phyloP scores from a whole-genome alignment of 2,113 vertebrate species.

The Sebastes schlegelii region DNA sequence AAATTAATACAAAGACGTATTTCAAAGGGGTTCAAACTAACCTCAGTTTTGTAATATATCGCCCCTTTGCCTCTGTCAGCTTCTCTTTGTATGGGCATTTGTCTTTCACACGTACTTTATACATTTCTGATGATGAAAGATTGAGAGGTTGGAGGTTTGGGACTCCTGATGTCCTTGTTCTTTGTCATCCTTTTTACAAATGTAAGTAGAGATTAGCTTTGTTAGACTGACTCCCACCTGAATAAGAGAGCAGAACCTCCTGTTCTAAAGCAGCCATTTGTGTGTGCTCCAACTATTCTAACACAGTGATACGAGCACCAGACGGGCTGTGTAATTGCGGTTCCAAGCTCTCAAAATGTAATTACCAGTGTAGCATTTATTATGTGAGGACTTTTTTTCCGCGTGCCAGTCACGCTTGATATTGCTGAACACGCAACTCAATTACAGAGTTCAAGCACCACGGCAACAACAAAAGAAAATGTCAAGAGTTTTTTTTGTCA shows the following conservation, averaged over 20 bases:
- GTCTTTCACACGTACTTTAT: too few species aligned
- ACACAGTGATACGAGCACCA: neutral
- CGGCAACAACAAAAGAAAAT: slow-evolving; percentile 16
- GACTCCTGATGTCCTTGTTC: neutral
- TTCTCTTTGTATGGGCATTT: too few species aligned
- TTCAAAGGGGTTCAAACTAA: too few species aligned
- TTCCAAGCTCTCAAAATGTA: slow-evolving; percentile 7
- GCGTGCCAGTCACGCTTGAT: slow-evolving; percentile 15
- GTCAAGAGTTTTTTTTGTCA: neutral
- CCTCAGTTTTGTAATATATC: too few species aligned
- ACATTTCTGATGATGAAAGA: too few species aligned
- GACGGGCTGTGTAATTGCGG: neutral
- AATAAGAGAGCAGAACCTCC: slow-evolving; percentile 14
- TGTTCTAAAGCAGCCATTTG: neutral
- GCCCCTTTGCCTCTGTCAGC: too few species aligned
- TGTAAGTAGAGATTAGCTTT: neutral
- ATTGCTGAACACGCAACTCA: slow-evolving; percentile 22
- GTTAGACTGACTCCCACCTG: neutral
- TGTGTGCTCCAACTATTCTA: neutral
- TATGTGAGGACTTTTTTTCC: neutral
- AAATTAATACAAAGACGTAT: too few species aligned
- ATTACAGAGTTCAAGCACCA: slow-evolving; percentile 26
- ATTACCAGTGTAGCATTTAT: slow-evolving; percentile 32
- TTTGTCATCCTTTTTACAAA: neutral
- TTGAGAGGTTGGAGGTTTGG: neutral